These are phyloP conservation scores for Fragum sueziense DNA, from an alignment of 2,888 invertebrate species.

Conservation along the genomic window DNA sequence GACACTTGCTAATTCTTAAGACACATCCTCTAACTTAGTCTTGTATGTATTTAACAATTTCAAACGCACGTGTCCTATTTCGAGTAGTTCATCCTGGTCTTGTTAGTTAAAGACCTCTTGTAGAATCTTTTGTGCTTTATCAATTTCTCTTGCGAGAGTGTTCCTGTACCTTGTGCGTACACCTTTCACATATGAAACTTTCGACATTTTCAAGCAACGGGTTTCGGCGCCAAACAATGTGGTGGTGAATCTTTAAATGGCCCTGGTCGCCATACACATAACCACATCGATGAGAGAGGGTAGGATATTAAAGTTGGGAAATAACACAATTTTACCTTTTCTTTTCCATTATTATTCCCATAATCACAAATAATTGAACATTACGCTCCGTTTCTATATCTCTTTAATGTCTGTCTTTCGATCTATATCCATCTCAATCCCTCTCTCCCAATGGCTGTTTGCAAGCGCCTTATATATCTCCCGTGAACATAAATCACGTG, in stretches of 20 bases:
- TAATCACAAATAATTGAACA: too few relatives aligned
- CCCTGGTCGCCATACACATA: too few relatives aligned
- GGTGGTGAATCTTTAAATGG: not conserved
- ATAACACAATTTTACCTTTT: too few relatives aligned
- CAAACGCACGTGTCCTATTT: slow-evolving; percentile 9
- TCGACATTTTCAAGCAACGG: slow-evolving; percentile 14
- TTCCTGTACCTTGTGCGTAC: slow-evolving; percentile 22
- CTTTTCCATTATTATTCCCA: too few relatives aligned
- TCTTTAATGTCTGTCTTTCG: too few relatives aligned
- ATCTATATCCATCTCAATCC: too few relatives aligned
- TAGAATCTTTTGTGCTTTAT: slow-evolving; percentile 16
- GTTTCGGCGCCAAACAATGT: slow-evolving; percentile 3
- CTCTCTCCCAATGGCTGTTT: too few relatives aligned
- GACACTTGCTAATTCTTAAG: slow-evolving; percentile 11
- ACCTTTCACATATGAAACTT: slow-evolving; percentile 25
- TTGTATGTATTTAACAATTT: slow-evolving; percentile 23
- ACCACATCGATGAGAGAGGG: too few relatives aligned
- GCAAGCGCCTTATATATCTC: too few relatives aligned
- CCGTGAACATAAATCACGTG: too few relatives aligned
- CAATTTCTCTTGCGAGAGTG: slow-evolving; percentile 9
- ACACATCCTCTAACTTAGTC: slow-evolving; percentile 22
- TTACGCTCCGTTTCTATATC: too few relatives aligned
- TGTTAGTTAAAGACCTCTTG: not conserved
- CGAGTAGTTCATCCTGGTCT: not conserved
- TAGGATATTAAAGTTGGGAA: too few relatives aligned